Evolutionary conservation across 2,888 invertebrate species (phyloP), one percentile per base, ranked within the genome.

Genomic region (Phytoseiulus persimilis): DNA sequence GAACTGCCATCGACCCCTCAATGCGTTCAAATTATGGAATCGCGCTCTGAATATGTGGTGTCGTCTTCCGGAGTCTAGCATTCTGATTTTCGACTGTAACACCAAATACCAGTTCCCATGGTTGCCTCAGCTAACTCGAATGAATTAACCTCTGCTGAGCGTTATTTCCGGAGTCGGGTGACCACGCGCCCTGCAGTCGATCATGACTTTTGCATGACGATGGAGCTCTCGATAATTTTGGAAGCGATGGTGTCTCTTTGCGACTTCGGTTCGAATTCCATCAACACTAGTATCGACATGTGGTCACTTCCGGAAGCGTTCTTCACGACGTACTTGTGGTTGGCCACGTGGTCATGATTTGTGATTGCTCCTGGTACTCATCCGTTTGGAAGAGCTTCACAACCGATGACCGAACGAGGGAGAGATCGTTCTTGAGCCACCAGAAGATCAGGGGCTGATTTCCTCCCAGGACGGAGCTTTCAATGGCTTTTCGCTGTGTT

Each of bases 301-400:
- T 84, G 84, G 33, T 84, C 84, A 31, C 32, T 32, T 6, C 83
- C 83, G 83, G 11, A 84, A 18, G 84, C 84, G 33, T 28, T 84
- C 33, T 84, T 84, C 31, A 33, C 28, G 84, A 32, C 33, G 84
- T 31, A 31, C 31, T 0, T 84, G 31, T 84, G 31, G 33, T 84
- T 84, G 32, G 0, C 84, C 0, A 84, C 31, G 31, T 84, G 28
- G 9, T 84, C 84, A 32, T 33, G 33, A 84, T 84, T 23, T 31
- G 28, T 33, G 31, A 33, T 33, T 84, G 84, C 2, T 84, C 84
- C 9, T 31, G 84, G 31, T 84, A 84, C 18, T 33, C 33, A 84
- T 84, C 84, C 32, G 32, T 31, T 23, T 84, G 84, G 0, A 84
- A 23, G 0, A 84, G 32, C 31, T 84, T 31, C 84, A 84, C 84